Evolutionary conservation across 35 echinoderm and acorn worm species (phyloP).

Genomic region (Apostichopus parvimensis): DNA sequence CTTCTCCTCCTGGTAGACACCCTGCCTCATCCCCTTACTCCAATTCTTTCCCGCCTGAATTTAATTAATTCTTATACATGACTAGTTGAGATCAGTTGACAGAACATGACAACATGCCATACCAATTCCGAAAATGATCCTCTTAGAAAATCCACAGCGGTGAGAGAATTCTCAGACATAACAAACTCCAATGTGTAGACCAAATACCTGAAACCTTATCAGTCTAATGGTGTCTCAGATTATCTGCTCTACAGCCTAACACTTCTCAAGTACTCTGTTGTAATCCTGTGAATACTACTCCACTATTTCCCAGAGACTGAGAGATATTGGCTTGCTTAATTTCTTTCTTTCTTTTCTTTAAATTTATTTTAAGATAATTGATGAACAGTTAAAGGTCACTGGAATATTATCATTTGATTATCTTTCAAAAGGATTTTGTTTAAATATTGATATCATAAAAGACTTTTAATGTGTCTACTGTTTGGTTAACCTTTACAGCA

Average conservation of each 20-base stretch:
- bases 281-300: too few relatives aligned
- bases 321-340: too few relatives aligned
- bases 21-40: not conserved
- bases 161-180: conserved; percentile 21
- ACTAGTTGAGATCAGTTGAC: conserved; percentile 19
- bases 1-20: not conserved
- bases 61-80: not conserved
- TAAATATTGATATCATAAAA: too few relatives aligned
- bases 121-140: conserved; percentile 15
- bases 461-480: too few relatives aligned
- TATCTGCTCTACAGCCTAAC: not conserved
- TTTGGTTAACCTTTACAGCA: too few relatives aligned
- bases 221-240: not conserved
- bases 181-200: conserved; percentile 18
- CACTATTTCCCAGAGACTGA: too few relatives aligned
- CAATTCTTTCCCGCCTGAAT: not conserved
- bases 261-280: not conserved
- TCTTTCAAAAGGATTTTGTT: too few relatives aligned
- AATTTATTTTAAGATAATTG: too few relatives aligned
- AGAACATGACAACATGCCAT: conserved; percentile 14
- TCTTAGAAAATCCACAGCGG: not conserved
- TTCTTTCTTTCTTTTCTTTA: too few relatives aligned
- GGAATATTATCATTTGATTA: too few relatives aligned
- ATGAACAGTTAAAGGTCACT: too few relatives aligned
- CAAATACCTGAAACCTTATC: conserved; percentile 24